Conservation (phyloP, 1,140 invertebrate species). For the Mya arenaria region DNA sequence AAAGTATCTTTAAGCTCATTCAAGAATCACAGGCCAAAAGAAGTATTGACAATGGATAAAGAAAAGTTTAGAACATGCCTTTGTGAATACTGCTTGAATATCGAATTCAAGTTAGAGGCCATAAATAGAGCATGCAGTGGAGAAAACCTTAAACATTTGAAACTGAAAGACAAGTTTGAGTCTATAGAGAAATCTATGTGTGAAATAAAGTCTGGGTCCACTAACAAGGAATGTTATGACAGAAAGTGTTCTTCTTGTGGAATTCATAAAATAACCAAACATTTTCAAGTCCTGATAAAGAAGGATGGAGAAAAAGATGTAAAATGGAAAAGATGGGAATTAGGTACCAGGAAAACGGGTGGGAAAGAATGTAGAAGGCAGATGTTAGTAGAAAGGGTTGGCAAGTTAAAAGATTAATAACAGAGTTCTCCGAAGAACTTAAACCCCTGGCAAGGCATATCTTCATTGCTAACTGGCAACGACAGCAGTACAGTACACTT, state of each 20-base stretch:
- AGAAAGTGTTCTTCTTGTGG: constrained; percentile 32
- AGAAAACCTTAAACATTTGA: not conserved
- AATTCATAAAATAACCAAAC: not conserved
- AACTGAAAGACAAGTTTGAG: not conserved
- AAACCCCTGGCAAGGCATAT: not conserved
- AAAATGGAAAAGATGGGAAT: not conserved
- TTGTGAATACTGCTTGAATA: constrained; percentile 45
- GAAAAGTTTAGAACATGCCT: constrained; percentile 12
- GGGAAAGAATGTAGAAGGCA: not conserved
- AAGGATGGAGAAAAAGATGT: not conserved
- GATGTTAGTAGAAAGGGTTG: not conserved
- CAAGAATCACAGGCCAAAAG: too few species aligned
- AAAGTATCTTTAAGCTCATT: too few species aligned
- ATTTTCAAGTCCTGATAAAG: not conserved
- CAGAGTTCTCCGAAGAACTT: not conserved
- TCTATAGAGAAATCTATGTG: not conserved
- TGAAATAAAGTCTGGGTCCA: not conserved
- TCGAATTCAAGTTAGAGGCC: constrained; percentile 18
- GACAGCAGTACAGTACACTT: not conserved
- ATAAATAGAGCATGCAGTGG: not conserved
- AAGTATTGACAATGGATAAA: constrained; percentile 1
- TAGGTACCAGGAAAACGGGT: not conserved
- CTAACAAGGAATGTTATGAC: constrained; percentile 22
- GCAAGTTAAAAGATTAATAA: not conserved
- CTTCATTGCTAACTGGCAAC: constrained; percentile 45